phyloP scores from a whole-genome alignment of 2,888 invertebrate species.

The Oscheius sp. region DNA sequence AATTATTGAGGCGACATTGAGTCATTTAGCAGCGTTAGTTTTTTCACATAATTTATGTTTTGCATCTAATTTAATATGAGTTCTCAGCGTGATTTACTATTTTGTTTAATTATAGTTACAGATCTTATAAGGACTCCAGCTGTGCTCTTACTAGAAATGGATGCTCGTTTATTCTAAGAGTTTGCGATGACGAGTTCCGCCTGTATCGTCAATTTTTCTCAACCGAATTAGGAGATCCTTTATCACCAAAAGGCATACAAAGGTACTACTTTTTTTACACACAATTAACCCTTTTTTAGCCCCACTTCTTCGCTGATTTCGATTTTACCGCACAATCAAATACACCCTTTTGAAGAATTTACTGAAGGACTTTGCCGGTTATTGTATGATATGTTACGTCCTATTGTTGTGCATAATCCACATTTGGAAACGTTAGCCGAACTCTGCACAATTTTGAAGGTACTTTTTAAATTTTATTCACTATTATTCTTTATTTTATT shows the following conservation, averaged over 20 bases:
- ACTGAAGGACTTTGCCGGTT: slow-evolving; percentile 64
- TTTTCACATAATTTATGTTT: background rate
- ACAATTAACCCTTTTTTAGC: background rate
- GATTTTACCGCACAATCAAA: background rate
- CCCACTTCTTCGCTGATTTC: slow-evolving; percentile 16
- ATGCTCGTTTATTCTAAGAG: slow-evolving; percentile 89
- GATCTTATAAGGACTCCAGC: slow-evolving; percentile 62
- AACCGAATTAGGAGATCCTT: slow-evolving; percentile 70
- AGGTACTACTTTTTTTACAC: slow-evolving; percentile 1
- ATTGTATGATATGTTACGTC: slow-evolving; percentile 89
- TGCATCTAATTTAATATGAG: too few relatives aligned
- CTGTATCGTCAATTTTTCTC: slow-evolving; percentile 91
- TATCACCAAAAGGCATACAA: slow-evolving; percentile 21
- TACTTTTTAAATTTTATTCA: slow-evolving; percentile 73
- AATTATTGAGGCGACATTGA: slow-evolving; percentile 66
- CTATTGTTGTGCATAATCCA: slow-evolving; percentile 93
- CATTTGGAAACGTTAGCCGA: slow-evolving; percentile 97
- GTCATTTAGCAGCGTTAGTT: slow-evolving; percentile 52
- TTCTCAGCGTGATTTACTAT: background rate
- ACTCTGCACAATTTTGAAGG: slow-evolving; percentile 90
- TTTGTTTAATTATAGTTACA: slow-evolving; percentile 33
- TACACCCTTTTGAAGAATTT: slow-evolving; percentile 64
- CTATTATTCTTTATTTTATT: slow-evolving; percentile 9
- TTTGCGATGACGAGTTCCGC: slow-evolving; percentile 92
- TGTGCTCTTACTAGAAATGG: slow-evolving; percentile 80